Evolutionary conservation across 2,797 vertebrate species (phyloP), one percentile per base, ranked within the genome.

Genomic region (Halcyon leucocephala): DNA sequence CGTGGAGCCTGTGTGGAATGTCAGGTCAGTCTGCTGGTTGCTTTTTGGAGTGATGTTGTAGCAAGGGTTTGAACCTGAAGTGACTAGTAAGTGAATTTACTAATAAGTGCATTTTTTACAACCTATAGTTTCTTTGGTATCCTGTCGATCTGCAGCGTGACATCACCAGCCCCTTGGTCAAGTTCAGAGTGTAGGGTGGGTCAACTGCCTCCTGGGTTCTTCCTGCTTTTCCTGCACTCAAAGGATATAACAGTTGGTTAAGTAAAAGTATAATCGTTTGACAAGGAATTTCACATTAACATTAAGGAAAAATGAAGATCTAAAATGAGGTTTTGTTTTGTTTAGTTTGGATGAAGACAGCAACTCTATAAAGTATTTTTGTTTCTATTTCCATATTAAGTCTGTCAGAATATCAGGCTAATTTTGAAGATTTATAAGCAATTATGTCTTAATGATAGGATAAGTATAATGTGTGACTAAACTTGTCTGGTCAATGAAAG

Each of bases 351-450:
- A 73, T 82, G 76, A 64, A 64, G 77, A 52, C 28, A 66, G 66
- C 33, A 77, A 37, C 29, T 94, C 54, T 65, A 4, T 31, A 83
- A 78, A 9, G 7, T 39, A 4, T 58, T 87, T 94, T 82, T 76
- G 18, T 84, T 94, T 48, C 31, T n/a, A 14, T 87, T 94, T 89
- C 51, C 51, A 20, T 52, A 62, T 57, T 60, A 91, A 86, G 31
- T n/a, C 76, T 90, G 70, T 89, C 52, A 71, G 49, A 67, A 33
- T 29, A 66, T 76, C 70, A 66, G 55, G 41, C 80, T 93, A 86
- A 87, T 93, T 93, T 49, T 73, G 67, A 89, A 84, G 55, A 66
- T 90, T 86, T 93, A 65, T 89, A 89, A 89, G 92, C 78, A 73
- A 82, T 94, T 94, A 82, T 25, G 52, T 89, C 60, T 78, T 82